Base-by-base conservation (phyloP, 2,113 vertebrate genomes). In the Anhinga anhinga region DNA sequence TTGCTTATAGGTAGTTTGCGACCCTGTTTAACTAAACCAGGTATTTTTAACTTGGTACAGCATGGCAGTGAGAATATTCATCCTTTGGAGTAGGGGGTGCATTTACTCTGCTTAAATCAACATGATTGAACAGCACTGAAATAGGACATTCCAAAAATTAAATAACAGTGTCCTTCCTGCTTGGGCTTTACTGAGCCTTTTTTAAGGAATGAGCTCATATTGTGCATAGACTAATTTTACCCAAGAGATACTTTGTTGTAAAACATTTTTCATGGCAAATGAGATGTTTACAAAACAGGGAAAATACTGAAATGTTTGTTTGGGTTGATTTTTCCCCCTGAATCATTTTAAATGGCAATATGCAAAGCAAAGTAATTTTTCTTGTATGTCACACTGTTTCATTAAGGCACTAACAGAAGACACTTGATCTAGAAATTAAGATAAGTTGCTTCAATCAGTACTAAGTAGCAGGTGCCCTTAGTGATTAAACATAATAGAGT, bases 401-500 rank as follows among this genome's bases (percentile, higher is more conserved):
- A 96, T 96, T 93, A 96, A 93, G 82, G 87, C 89, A 91, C 95
- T 96, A 96, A 56, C 62, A 85, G 93, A 71, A 96, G 95, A 96
- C 93, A 93, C 95, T 97, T 95, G 92, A 96, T 96, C 93, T 94
- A 87, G 93, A 93, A 96, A 97, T 97, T 89, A 95, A 96, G 95
- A 95, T 96, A 96, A 97, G 95, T 95, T 95, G 93, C 74, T 96
- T 93, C 93, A 97, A 97, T 97, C 96, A 96, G 95, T 82, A 93
- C 90, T 93, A 96, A 97, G 96, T 94, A 96, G 95, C 96, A 97
- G 95, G 96, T 97, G 95, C 93, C 96, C 95, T 97, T 93, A 93
- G 93, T 97, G 93, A 95, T 96, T 96, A 96, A 96, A 93, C 93
- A 87, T 95, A 95, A 96, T 89, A 91, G 78, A 96, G 84, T 87